Conservation (phyloP, 2,797 vertebrate species). For the Molossus alvarezi region DNA sequence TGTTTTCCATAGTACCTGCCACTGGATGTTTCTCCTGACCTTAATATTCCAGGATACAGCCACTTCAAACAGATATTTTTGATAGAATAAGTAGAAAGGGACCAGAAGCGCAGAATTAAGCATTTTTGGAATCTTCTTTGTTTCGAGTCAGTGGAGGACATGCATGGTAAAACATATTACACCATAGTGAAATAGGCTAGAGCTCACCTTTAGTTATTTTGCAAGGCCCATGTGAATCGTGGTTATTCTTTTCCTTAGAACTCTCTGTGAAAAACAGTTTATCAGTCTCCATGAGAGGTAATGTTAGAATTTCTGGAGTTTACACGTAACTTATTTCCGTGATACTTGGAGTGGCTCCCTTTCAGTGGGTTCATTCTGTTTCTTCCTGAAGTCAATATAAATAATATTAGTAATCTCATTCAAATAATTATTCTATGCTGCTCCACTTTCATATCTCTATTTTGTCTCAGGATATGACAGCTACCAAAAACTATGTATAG, state of each 20-base stretch:
- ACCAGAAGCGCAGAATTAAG: neutral
- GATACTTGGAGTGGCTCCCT: neutral
- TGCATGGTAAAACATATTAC: neutral
- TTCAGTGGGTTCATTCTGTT: neutral
- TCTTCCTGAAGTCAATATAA: neutral
- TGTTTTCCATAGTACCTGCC: too few species aligned
- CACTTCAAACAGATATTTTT: neutral
- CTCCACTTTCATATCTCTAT: neutral
- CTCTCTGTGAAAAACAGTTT: neutral
- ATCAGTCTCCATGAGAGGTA: neutral
- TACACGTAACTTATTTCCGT: neutral
- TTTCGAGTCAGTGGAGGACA: conserved; percentile 42
- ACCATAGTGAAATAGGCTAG: neutral
- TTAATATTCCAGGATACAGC: conserved; percentile 5
- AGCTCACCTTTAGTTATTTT: conserved; percentile 59
- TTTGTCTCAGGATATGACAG: neutral
- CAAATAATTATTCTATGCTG: neutral
- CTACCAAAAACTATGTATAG: neutral
- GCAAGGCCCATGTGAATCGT: neutral
- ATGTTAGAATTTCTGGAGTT: neutral
- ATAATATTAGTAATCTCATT: neutral
- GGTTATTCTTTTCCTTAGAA: conserved; percentile 44
- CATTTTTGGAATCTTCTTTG: neutral
- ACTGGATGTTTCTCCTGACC: neutral
- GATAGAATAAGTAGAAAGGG: neutral